Base-by-base conservation (phyloP, 2,888 invertebrate species). In the Drosophila prostipennis region DNA sequence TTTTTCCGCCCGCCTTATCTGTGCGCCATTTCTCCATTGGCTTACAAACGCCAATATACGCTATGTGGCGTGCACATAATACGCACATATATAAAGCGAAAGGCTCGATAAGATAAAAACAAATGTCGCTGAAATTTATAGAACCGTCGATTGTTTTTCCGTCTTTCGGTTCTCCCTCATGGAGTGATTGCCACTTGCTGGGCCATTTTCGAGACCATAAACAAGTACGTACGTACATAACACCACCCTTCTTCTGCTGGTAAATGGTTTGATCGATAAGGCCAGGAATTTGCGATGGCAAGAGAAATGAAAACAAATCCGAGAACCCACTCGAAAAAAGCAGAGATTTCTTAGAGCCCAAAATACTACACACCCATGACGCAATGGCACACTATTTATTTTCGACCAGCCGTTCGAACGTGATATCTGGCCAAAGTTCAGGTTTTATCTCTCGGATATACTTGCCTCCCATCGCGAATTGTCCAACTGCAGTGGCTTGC, bases 391-490 rank as follows among this genome's bases (percentile, higher is more conserved):
- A 64, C 29, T 19, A 43, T 26, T 32, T 32, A 49, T 10, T 23
- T 29, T n/a, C 10, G 42, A 42, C 16, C 34, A 37, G n/a, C 26
- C 26, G 36, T 36, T 46, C 32, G 45, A 39, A 46, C 58, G 39
- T n/a, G 46, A 45, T 57, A 39, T 46, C 29, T 64, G 55, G 29
- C 42, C 64, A 64, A 67, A 67, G 64, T 67, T 54, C 63, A 40
- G 40, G 40, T 37, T 23, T 45, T 42, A 48, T 63, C 46, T 42
- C 29, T 14, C 19, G 16, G 14, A 34, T 58, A 40, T 91, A 91
- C 91, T 92, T 91, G 90, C 91, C 91, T 92, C 92, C 90, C 91
- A 91, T 57, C 91, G 88, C 52, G 85, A 77, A 72, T 90, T 90
- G 72, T 91, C 92, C 77, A 92, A 80, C 40, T 90, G 86, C 58